phyloP scores from a whole-genome alignment of 1,140 invertebrate genomes.

The Drosophila saltans region DNA sequence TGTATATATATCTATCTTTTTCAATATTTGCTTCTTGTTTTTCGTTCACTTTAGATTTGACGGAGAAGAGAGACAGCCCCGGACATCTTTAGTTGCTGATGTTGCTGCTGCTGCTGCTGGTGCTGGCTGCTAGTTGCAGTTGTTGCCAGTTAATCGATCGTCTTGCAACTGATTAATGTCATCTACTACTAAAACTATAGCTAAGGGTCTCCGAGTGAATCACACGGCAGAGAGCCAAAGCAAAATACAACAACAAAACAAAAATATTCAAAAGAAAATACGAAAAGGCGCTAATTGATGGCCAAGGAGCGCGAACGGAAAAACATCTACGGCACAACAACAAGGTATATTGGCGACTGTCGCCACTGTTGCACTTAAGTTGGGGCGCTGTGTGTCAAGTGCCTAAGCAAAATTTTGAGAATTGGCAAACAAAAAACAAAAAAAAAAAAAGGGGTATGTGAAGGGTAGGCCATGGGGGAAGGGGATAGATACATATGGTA shows the following conservation, averaged over 20 bases:
- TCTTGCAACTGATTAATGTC: slow-evolving; percentile 81
- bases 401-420: slow-evolving; percentile 46
- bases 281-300: slow-evolving; percentile 64
- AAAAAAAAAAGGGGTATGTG: no score
- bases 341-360: slow-evolving; percentile 23
- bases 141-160: slow-evolving; percentile 81
- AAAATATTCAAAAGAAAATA: slow-evolving; percentile 2
- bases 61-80: slow-evolving; percentile 10
- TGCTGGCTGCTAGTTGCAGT: slow-evolving; percentile 42
- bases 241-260: slow-evolving; percentile 2
- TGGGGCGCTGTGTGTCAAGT: slow-evolving; percentile 50
- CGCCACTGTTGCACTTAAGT: slow-evolving; percentile 15
- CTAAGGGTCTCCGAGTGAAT: slow-evolving; percentile 60
- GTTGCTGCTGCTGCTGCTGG: slow-evolving; percentile 17
- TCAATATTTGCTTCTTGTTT: slow-evolving; percentile 20
- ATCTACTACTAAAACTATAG: slow-evolving; percentile 26
- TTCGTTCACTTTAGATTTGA: slow-evolving; percentile 7
- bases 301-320: slow-evolving; percentile 26
- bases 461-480: neutral
- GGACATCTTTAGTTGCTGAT: slow-evolving; percentile 27
- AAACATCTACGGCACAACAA: slow-evolving; percentile 45
- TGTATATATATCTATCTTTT: slow-evolving; percentile 1
- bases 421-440: slow-evolving; percentile 36
- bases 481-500: neutral
- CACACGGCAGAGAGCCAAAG: slow-evolving; percentile 38